phyloP scores from a whole-genome alignment of 2,888 invertebrate species.

The Coelogynopora nodosa region DNA sequence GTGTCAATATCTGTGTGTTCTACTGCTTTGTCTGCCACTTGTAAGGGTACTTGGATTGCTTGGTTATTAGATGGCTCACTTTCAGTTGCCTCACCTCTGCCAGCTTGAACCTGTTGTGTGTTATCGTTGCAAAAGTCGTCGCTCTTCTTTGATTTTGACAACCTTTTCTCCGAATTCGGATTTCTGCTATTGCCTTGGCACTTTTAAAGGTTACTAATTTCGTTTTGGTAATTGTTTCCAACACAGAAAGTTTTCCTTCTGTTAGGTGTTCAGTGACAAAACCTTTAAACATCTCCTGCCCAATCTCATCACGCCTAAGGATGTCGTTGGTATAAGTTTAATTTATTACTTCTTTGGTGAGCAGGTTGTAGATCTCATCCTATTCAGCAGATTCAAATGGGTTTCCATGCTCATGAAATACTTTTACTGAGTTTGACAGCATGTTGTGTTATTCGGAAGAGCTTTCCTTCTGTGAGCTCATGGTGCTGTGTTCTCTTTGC shows the following conservation, averaged over 20 bases:
- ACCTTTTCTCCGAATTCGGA: background rate
- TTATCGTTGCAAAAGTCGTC: constrained; percentile 45
- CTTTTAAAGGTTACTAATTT: background rate
- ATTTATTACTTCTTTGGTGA: constrained; percentile 43
- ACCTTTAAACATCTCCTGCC: constrained; percentile 46
- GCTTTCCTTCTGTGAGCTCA: constrained; percentile 3
- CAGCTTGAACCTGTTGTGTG: constrained; percentile 1
- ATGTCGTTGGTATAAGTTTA: constrained; percentile 38
- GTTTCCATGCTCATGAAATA: background rate
- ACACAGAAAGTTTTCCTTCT: background rate
- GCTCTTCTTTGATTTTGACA: constrained; percentile 43
- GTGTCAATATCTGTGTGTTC: background rate
- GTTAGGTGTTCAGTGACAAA: constrained; percentile 43
- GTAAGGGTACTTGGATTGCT: constrained; percentile 37
- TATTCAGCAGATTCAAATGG: constrained; percentile 42
- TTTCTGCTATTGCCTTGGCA: background rate
- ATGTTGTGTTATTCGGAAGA: constrained; percentile 15
- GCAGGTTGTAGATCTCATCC: constrained; percentile 43
- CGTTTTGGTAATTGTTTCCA: background rate
- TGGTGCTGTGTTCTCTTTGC: background rate
- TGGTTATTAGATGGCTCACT: constrained; percentile 41
- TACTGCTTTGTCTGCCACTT: background rate
- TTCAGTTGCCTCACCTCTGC: constrained; percentile 37
- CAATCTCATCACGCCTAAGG: constrained; percentile 44
- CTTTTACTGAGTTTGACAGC: background rate